Evolutionary conservation across 1,140 invertebrate species (phyloP).

Genomic region (Cryptotermes secundus): DNA sequence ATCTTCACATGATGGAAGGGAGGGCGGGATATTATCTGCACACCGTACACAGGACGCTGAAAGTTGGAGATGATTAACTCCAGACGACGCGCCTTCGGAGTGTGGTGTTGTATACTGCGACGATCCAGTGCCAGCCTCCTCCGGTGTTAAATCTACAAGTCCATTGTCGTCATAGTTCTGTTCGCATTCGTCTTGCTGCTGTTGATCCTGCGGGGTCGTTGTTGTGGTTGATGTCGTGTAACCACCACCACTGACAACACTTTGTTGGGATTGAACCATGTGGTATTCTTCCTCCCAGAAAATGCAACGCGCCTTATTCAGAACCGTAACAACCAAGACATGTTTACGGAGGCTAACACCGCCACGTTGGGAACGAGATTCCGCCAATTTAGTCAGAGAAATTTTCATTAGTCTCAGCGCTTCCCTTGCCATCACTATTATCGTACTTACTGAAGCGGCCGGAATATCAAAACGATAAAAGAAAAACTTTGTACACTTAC

Average conservation of each 20-base stretch:
- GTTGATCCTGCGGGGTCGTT: neutral
- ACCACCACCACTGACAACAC: neutral
- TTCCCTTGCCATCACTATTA: conserved; percentile 54
- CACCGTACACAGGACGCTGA: conserved; percentile 43
- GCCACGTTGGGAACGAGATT: conserved; percentile 57
- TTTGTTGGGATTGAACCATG: conserved; percentile 46
- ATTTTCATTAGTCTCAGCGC: conserved; percentile 64
- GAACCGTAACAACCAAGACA: conserved; percentile 64
- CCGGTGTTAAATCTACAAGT: conserved; percentile 42
- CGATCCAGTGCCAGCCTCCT: conserved; percentile 46
- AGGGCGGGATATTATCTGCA: neutral
- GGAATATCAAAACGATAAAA: no score
- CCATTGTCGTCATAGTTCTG: conserved; percentile 32
- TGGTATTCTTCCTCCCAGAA: conserved; percentile 65
- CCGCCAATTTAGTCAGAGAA: conserved; percentile 66
- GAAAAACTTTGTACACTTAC: no score
- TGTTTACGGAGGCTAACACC: conserved; percentile 67
- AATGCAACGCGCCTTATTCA: conserved; percentile 65
- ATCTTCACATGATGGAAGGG: neutral
- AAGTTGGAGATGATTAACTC: conserved; percentile 33
- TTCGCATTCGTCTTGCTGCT: conserved; percentile 30
- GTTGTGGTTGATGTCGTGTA: neutral
- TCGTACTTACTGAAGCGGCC: no score
- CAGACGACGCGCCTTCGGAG: conserved; percentile 11
- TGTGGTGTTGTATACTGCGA: neutral